Percentiles rank a stretch among this genome's conserved stretches.
phyloP scores from a whole-genome alignment of 2,113 vertebrate genomes.

The Lota lota region DNA sequence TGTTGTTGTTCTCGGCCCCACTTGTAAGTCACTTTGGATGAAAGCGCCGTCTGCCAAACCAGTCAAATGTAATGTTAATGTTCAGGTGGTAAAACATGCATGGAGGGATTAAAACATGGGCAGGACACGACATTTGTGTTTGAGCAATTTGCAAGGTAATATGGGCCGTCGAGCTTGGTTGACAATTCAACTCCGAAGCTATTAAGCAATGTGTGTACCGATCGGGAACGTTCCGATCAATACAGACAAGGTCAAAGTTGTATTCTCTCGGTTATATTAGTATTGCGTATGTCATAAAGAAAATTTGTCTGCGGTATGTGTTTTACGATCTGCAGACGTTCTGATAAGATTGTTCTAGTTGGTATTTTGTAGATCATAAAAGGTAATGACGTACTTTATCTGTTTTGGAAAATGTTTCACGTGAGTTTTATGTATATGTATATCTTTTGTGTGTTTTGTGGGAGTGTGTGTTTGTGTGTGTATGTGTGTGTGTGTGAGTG shows the following conservation, averaged over 20 bases:
- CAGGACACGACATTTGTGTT: too few species aligned
- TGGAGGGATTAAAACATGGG: constrained; percentile 3
- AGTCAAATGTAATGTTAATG: not conserved
- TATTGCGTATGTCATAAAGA: too few species aligned
- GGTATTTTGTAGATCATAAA: too few species aligned
- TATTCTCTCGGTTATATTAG: not conserved
- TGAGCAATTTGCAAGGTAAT: constrained; percentile 35
- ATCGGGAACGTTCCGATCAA: constrained; percentile 8
- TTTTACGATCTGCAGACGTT: too few species aligned
- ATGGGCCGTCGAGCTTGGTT: constrained; percentile 36
- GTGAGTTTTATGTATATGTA: too few species aligned
- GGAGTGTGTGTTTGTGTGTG: constrained; percentile 10
- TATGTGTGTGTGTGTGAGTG: not conserved
- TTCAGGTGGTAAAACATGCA: constrained; percentile 34
- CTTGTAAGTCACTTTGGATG: too few species aligned
- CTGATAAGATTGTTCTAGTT: too few species aligned
- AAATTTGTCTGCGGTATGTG: too few species aligned
- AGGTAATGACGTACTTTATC: too few species aligned
- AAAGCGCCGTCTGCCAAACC: too few species aligned
- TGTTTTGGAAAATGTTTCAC: too few species aligned
- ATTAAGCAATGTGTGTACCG: constrained; percentile 34
- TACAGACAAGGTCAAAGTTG: constrained; percentile 14
- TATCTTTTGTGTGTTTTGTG: not conserved
- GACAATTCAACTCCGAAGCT: constrained; percentile 34
- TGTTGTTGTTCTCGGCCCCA: not conserved